Conservation (phyloP, 2,797 vertebrate species). For the Siniperca obscura region DNA sequence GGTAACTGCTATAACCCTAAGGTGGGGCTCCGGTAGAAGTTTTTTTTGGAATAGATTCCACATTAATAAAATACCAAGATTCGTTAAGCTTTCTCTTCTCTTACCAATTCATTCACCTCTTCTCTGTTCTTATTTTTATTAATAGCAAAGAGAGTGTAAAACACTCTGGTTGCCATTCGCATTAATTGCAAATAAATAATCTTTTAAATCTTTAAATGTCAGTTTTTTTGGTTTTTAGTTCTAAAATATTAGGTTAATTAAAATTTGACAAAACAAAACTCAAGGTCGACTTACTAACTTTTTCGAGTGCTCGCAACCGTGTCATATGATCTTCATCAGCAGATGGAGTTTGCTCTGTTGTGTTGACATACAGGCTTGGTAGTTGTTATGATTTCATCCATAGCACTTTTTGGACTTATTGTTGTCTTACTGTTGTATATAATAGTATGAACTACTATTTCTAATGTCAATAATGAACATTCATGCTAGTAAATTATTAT, state of each 20-base stretch:
- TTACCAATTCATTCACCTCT: background rate
- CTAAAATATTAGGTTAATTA: background rate
- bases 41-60: slow-evolving; percentile 1
- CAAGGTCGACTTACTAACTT: background rate
- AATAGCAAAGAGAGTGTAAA: background rate
- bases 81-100: background rate
- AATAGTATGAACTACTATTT: background rate
- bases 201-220: background rate
- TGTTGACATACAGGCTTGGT: background rate
- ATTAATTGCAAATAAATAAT: background rate
- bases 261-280: background rate
- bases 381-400: background rate
- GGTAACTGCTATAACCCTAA: background rate
- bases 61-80: background rate
- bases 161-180: background rate
- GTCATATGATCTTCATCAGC: background rate
- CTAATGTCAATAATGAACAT: background rate
- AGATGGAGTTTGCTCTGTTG: background rate
- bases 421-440: background rate
- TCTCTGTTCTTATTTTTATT: background rate
- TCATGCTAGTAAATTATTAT: background rate
- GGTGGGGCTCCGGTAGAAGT: background rate
- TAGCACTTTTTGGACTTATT: background rate
- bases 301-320: background rate
- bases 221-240: background rate